Percentiles rank a stretch among this genome's conserved stretches.
Conservation (phyloP, 2,797 vertebrate genomes). For the Paedocypris micromegethes region DNA sequence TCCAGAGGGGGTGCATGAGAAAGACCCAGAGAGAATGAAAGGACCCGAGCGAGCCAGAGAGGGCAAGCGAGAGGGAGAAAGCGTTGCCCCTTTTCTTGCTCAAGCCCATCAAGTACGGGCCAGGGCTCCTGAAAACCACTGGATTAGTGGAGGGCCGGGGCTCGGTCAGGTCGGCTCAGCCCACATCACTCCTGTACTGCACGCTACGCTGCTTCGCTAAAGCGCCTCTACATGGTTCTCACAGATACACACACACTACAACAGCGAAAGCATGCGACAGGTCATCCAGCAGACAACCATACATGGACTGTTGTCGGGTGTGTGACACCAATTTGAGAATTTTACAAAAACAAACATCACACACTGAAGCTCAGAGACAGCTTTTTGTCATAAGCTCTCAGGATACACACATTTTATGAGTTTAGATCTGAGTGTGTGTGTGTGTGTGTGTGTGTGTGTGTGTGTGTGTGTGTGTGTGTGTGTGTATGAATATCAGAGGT, state of each 20-base stretch:
- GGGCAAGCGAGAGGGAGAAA: slow-evolving; percentile 52
- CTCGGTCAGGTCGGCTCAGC: slow-evolving; percentile 67
- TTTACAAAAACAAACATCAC: too few species aligned
- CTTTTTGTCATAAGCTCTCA: too few species aligned
- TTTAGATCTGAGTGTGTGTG: too few species aligned
- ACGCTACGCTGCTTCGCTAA: slow-evolving; percentile 73
- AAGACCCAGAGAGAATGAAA: slow-evolving; percentile 59
- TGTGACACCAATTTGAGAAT: too few species aligned
- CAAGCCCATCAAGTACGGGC: slow-evolving; percentile 99
- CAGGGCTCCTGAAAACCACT: slow-evolving; percentile 97
- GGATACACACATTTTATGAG: too few species aligned
- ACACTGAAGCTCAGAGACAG: too few species aligned
- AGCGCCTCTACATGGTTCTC: slow-evolving; percentile 64
- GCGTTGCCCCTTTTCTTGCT: slow-evolving; percentile 87
- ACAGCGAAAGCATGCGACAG: slow-evolving; percentile 11
- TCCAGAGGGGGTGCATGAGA: slow-evolving; percentile 58
- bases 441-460: too few species aligned
- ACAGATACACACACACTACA: slow-evolving; percentile 59
- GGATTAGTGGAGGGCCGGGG: slow-evolving; percentile 86
- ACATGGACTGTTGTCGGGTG: too few species aligned
- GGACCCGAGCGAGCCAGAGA: slow-evolving; percentile 26
- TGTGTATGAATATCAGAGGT: too few species aligned
- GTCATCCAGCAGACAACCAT: too few species aligned
- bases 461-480: too few species aligned
- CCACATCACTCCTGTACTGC: slow-evolving; percentile 77